Percentiles rank a stretch among this genome's conserved stretches.
Evolutionary conservation across 1,140 invertebrate genomes (phyloP).

Genomic region (Venustaconcha ellipsiformis): DNA sequence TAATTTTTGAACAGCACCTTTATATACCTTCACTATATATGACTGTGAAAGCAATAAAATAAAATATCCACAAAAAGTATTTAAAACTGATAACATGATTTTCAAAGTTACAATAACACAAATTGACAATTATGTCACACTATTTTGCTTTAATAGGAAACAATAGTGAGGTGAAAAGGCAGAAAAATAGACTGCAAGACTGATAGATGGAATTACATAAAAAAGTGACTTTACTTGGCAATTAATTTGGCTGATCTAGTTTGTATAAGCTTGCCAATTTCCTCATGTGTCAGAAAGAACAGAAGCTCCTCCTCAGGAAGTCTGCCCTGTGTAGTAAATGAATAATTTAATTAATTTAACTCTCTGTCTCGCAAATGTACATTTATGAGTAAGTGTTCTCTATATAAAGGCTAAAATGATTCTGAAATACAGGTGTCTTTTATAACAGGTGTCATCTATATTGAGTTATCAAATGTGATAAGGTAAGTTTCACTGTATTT

Average conservation of each 20-base stretch:
- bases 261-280: conserved; percentile 75
- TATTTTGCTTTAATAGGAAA: background rate
- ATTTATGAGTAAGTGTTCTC: no score
- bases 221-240: conserved; percentile 73
- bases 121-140: background rate
- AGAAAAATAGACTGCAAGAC: background rate
- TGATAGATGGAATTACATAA: background rate
- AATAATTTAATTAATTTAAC: background rate
- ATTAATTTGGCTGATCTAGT: conserved; percentile 74
- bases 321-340: conserved; percentile 66
- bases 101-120: background rate
- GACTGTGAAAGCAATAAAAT: background rate
- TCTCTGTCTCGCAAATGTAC: no score
- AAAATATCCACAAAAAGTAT: background rate
- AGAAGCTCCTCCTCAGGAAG: conserved; percentile 78
- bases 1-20: no score
- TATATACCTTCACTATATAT: background rate
- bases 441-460: no score
- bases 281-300: conserved; percentile 78
- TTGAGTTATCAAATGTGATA: no score
- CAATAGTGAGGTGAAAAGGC: background rate
- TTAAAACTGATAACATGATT: background rate
- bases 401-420: no score
- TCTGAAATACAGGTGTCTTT: no score
- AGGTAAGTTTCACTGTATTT: no score